phyloP scores from a whole-genome alignment of 2,888 invertebrate genomes.

The Morpho helenor region DNA sequence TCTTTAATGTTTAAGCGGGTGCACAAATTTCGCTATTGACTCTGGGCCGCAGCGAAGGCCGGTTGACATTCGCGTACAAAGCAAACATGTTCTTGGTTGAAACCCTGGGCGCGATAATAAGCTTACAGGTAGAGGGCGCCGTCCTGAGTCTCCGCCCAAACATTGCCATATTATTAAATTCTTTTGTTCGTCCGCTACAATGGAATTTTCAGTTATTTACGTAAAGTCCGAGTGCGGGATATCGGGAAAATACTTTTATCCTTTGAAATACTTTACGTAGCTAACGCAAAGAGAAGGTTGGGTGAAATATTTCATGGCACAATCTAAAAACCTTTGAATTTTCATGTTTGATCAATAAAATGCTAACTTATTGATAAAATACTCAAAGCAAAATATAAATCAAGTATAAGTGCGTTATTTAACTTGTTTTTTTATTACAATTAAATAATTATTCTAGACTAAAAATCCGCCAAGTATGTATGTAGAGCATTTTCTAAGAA shows the following conservation, averaged over 20 bases:
- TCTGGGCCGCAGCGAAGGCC: constrained; percentile 46
- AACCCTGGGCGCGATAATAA: constrained; percentile 60
- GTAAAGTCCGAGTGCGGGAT: constrained; percentile 54
- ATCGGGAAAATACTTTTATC: constrained; percentile 39
- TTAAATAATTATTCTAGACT: too few relatives aligned
- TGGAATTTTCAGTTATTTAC: constrained; percentile 66
- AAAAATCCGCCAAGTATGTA: too few relatives aligned
- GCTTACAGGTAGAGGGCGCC: constrained; percentile 59
- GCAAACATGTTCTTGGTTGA: constrained; percentile 67
- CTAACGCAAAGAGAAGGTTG: neutral
- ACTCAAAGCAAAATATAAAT: too few relatives aligned
- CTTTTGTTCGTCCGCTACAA: constrained; percentile 61
- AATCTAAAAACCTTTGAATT: constrained; percentile 6
- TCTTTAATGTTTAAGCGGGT: constrained; percentile 73
- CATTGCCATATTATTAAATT: constrained; percentile 69
- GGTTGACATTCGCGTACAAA: constrained; percentile 66
- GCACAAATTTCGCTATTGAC: constrained; percentile 59
- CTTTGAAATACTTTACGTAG: constrained; percentile 10
- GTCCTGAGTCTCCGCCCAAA: constrained; percentile 48
- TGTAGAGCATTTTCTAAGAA: too few relatives aligned
- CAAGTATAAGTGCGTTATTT: too few relatives aligned
- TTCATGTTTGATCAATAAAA: neutral
- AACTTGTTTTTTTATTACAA: too few relatives aligned
- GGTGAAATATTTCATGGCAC: constrained; percentile 10
- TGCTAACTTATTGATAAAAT: too few relatives aligned